Conservation (phyloP, 2,113 vertebrate species). For the Pterocles orientalis region DNA sequence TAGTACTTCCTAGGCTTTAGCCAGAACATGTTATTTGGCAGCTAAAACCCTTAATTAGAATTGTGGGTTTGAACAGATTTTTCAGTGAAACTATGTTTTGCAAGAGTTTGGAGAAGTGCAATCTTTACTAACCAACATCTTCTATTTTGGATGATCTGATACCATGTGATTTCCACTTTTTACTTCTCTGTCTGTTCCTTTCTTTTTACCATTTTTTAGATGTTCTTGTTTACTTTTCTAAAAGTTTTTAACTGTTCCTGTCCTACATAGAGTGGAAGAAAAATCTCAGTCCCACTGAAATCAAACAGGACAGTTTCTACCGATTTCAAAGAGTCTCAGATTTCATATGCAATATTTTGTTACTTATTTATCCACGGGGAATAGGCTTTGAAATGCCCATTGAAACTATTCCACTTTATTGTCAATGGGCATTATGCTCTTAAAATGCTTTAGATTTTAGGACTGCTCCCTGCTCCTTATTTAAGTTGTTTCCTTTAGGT, state of each 20-base stretch:
- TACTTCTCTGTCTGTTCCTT: background rate
- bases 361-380: constrained; percentile 23
- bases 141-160: constrained; percentile 67
- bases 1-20: constrained; percentile 78
- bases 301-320: background rate
- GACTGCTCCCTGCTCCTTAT: background rate
- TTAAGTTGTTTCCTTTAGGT: background rate
- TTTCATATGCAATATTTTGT: constrained; percentile 10
- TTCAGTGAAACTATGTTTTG: constrained; percentile 71
- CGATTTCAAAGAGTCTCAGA: constrained; percentile 15
- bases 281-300: background rate
- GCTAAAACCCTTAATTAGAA: constrained; percentile 76
- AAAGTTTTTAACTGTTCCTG: background rate
- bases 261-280: background rate
- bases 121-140: constrained; percentile 55
- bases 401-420: background rate
- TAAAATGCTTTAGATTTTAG: background rate
- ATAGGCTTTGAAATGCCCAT: constrained; percentile 13
- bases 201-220: constrained; percentile 19
- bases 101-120: constrained; percentile 53
- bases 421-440: background rate
- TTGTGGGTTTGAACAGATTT: constrained; percentile 72
- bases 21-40: constrained; percentile 77
- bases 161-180: constrained; percentile 54
- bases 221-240: constrained; percentile 18